Base-by-base conservation (phyloP, 2,888 invertebrate genomes). In the Hylaea fasciaria region DNA sequence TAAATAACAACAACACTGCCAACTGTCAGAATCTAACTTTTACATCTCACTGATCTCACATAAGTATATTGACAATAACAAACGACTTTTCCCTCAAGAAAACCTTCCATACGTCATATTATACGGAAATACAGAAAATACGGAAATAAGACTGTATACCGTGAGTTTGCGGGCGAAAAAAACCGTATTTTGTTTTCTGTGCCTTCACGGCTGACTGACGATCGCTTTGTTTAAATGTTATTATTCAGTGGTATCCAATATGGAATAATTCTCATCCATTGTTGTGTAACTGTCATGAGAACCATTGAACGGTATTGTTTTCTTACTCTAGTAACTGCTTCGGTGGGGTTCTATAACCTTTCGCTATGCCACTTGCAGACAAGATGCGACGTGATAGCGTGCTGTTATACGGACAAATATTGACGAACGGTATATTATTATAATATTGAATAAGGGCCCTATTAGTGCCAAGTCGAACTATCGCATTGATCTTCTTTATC, bases 61-160 rank as follows among this genome's bases (percentile, higher is more conserved):
- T 41, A 58, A 48, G 47, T 57, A 58, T 53, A 58, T 53, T 49
- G 53, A 49, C 53, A 53, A 39, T 48, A 48, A 52, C 48, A 43
- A 44, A 53, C 39, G 58, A 43, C 37, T 47, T 52, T 48, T 7
- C 52, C 51, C 32, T 32, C 32, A 32, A 32, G 32, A 32, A 65
- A 55, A 57, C 57, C 55, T 46, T 60, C 64, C 60, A 66, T 66
- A 58, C 45, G 44, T 46, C 39, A 64, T 61, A 59, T 57, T 49
- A 40, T 17, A 37, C 49, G 49, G 40, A 50, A 39, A 39, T 39
- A 40, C 40, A 9, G 39, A 14, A 43, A 41, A 58, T 56, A 52
- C 75, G 77, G 78, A 80, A 82, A 74, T 74, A 77, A 77, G 78
- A 76, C 72, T 72, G 73, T 74, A 69, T 66, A 71, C 69, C 72